Evolutionary conservation across 2,888 invertebrate species (phyloP), one percentile per base, ranked within the genome.

Genomic region (Listrodromus nycthemerus): DNA sequence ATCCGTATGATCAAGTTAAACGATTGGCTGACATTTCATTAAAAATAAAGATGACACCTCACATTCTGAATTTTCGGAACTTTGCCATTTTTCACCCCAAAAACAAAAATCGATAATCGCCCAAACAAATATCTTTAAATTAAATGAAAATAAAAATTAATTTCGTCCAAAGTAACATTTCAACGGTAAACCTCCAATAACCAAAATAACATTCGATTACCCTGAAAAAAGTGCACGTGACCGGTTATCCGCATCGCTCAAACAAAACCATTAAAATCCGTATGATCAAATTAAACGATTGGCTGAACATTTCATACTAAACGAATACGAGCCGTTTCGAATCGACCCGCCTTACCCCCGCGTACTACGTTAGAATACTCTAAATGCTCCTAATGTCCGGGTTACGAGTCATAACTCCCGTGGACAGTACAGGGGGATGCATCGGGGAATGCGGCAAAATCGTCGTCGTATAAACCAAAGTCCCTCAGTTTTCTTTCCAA

Each of bases 361-460:
- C 7, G 58, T 55, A 24, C 16, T 27, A 61, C 61, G 71, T 58
- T 50, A 58, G 58, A 76, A 58, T n/a, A 41, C 19, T 74, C 71
- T 55, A 67, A 67, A 73, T 80, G 80, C 66, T 48, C 45, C 55
- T 79, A 50, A 74, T 80, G 37, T 67, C 50, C 30, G 80, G 74
- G 67, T 80, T 80, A 69, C 74, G 58, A 69, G 37, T 50, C 74
- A 63, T 75, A 80, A 80, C 69, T 80, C 80, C 50, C 19, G 55
- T n/a, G 24, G 58, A 76, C 41, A n/a, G 55, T 67, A 58, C 41
- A 65, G 27, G 2, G 5, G 1, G 61, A 73, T 61, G 73, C 61
- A 73, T 61, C 50, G 69, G 81, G 10, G 70, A 76, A 81, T 81
- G 69, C 76, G 74, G 74, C 70, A 70, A 81, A 81, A 81, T 76